These are phyloP conservation scores for Halocynthia aurantium DNA, from an alignment of 23 tunicate species.

Conservation along the genomic window DNA sequence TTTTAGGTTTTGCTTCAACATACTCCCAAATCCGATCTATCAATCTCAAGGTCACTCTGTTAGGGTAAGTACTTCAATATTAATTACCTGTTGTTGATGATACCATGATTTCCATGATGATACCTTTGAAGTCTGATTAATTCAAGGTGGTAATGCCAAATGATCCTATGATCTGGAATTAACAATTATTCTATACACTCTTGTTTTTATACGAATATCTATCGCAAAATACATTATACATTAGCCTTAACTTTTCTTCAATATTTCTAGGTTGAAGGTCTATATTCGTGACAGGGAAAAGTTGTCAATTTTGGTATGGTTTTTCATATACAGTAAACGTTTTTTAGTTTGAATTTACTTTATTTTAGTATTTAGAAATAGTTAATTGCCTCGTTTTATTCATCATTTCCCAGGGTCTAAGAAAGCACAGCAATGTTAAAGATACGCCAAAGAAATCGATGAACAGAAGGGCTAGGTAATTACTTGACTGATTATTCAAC, in stretches of 20 bases:
- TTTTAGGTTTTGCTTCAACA: slow-evolving; percentile 36
- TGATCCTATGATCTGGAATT: neutral
- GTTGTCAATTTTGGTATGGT: no score
- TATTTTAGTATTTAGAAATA: slow-evolving; percentile 1
- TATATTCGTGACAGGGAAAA: slow-evolving; percentile 1
- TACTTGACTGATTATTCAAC: no score
- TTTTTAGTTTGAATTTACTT: neutral
- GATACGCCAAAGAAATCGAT: slow-evolving; percentile 66
- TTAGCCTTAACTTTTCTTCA: no score
- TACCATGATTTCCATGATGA: no score
- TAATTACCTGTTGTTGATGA: no score
- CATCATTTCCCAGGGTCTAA: slow-evolving; percentile 7
- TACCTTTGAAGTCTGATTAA: no score
- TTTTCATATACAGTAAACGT: no score
- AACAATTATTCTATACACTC: neutral
- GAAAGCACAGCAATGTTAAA: slow-evolving; percentile 22
- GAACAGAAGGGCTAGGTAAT: slow-evolving; percentile 54
- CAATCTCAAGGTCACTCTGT: slow-evolving; percentile 31
- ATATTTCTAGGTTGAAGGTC: neutral
- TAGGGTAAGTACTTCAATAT: slow-evolving; percentile 17
- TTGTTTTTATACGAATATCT: no score
- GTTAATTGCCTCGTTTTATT: neutral
- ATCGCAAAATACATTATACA: no score
- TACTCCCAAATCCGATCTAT: slow-evolving; percentile 62
- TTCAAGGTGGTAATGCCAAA: neutral